phyloP scores from a whole-genome alignment of 1,140 invertebrate species.

The Dendroctonus ponderosae region DNA sequence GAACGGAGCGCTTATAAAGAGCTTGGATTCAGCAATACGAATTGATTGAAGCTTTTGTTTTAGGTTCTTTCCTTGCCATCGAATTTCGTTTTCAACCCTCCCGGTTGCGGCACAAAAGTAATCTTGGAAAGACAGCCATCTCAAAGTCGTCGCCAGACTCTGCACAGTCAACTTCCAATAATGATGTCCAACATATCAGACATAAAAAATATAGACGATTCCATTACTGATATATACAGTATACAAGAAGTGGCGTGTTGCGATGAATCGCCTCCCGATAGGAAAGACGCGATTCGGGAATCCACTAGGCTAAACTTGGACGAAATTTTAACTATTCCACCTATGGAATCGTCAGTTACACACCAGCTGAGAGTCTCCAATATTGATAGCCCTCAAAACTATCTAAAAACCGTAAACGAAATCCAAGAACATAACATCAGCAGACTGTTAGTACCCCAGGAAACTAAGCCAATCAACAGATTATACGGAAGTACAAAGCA shows the following conservation, averaged over 20 bases:
- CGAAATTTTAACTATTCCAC: slow-evolving; percentile 33
- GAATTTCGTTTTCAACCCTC: slow-evolving; percentile 69
- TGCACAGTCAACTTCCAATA: slow-evolving; percentile 47
- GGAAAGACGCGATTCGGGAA: slow-evolving; percentile 16
- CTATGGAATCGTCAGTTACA: background rate
- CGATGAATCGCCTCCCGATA: slow-evolving; percentile 6
- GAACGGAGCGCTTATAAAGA: too few species aligned
- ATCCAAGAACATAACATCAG: slow-evolving; percentile 37
- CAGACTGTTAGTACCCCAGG: slow-evolving; percentile 42
- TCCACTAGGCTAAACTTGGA: slow-evolving; percentile 35
- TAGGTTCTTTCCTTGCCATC: slow-evolving; percentile 66
- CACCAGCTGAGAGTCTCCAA: slow-evolving; percentile 32
- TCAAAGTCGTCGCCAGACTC: slow-evolving; percentile 41
- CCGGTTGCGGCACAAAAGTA: slow-evolving; percentile 45
- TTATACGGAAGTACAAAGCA: slow-evolving; percentile 52
- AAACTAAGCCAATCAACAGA: slow-evolving; percentile 44
- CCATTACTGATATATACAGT: slow-evolving; percentile 47
- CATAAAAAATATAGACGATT: slow-evolving; percentile 49
- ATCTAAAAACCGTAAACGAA: slow-evolving; percentile 26
- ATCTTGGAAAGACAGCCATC: slow-evolving; percentile 38
- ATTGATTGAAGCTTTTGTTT: slow-evolving; percentile 5
- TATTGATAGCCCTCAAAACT: slow-evolving; percentile 20
- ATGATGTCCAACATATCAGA: slow-evolving; percentile 43
- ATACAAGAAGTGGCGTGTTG: slow-evolving; percentile 37
- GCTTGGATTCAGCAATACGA: too few species aligned